Conservation (phyloP, 1,140 invertebrate genomes). For the Pissodes strobi region DNA sequence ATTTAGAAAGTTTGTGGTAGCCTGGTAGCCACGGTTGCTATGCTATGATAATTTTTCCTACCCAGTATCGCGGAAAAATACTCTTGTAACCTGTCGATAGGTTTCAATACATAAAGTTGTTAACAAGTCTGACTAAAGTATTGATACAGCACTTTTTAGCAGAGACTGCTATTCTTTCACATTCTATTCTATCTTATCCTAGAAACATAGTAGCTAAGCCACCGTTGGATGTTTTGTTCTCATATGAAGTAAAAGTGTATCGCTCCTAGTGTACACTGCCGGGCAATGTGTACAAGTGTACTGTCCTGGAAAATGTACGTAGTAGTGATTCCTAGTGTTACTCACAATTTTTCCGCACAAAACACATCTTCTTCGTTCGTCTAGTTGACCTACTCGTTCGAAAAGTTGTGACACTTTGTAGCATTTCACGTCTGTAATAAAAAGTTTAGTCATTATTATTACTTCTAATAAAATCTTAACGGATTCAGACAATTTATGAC, state of each 20-base stretch:
- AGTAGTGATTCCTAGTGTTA: slow-evolving; percentile 70
- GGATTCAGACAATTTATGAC: no score
- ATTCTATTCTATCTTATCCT: slow-evolving; percentile 19
- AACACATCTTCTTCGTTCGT: slow-evolving; percentile 67
- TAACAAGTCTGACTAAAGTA: no score
- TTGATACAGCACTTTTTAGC: no score
- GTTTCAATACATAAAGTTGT: no score
- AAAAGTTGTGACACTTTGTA: slow-evolving; percentile 70
- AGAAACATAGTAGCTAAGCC: slow-evolving; percentile 50
- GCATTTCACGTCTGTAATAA: slow-evolving; percentile 69
- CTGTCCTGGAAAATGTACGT: slow-evolving; percentile 69
- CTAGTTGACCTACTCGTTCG: slow-evolving; percentile 65
- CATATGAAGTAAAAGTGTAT: slow-evolving; percentile 67
- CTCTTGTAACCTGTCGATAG: no score
- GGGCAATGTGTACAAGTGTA: slow-evolving; percentile 67
- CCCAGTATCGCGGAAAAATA: no score
- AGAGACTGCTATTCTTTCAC: background rate
- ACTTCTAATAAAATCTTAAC: no score
- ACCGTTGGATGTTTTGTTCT: slow-evolving; percentile 65
- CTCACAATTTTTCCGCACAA: slow-evolving; percentile 70
- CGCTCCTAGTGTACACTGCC: slow-evolving; percentile 68
- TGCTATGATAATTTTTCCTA: no score
- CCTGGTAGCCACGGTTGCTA: no score
- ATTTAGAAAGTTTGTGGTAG: no score
- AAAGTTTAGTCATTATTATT: no score